phyloP scores from a whole-genome alignment of 2,888 invertebrate genomes.

The Meloe dianella region DNA sequence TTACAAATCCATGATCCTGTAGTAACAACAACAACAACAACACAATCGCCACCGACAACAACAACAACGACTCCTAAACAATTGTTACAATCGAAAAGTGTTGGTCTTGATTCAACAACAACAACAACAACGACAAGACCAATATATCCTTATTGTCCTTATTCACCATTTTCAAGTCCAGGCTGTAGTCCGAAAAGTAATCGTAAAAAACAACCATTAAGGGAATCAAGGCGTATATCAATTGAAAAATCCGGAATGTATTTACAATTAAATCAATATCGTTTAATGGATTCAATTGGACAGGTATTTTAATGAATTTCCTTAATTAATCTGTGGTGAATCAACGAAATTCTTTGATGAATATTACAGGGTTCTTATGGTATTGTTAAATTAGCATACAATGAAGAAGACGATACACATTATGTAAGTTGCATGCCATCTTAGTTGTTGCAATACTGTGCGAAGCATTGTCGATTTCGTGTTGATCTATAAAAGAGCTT shows the following conservation, averaged over 20 bases:
- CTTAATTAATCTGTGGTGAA: no score
- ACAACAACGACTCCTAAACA: constrained; percentile 34
- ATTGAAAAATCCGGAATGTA: constrained; percentile 86
- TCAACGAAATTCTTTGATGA: no score
- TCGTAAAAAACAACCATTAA: constrained; percentile 70
- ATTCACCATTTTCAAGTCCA: constrained; percentile 76
- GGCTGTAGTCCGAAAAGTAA: constrained; percentile 75
- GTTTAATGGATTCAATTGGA: constrained; percentile 89
- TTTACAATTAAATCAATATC: constrained; percentile 92
- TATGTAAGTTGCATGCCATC: constrained; percentile 90
- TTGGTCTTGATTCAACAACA: constrained; percentile 54
- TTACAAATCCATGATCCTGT: constrained; percentile 31
- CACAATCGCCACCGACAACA: constrained; percentile 15
- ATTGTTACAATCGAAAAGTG: constrained; percentile 54
- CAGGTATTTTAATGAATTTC: no score
- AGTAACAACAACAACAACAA: neutral
- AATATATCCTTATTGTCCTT: constrained; percentile 75
- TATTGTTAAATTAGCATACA: constrained; percentile 95
- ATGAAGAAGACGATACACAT: constrained; percentile 93
- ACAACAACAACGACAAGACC: constrained; percentile 56
- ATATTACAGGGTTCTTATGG: constrained; percentile 91
- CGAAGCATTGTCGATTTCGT: no score
- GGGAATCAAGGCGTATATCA: constrained; percentile 84
- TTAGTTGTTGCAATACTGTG: no score
- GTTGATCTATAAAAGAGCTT: no score